Evolutionary conservation across 2,113 vertebrate genomes (phyloP), one percentile per base, ranked within the genome.

Genomic region (Gobiocypris rarus): DNA sequence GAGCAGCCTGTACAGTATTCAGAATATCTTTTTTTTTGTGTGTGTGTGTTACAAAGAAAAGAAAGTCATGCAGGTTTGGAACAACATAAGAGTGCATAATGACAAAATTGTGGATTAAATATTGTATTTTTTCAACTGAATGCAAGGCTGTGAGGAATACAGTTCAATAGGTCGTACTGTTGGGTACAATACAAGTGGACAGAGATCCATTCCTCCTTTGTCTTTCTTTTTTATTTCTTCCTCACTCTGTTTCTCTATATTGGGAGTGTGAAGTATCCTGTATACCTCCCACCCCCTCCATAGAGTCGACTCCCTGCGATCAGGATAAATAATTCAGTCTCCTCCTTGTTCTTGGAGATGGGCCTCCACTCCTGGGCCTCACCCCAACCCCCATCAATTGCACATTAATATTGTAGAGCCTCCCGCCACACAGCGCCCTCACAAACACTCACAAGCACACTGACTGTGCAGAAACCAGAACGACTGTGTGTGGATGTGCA

Each of bases 341-440:
- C 61, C 71, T 76, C 84, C 86, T 73, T 61, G 56, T 84, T 83
- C 80, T 78, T 87, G 81, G 52, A 86, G 84, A 88, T 69, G 70
- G 67, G 77, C 63, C 70, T 83, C 52, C 75, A 15, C 75, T 83
- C 81, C 79, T 69, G 10, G 5, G 45, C 59, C 63, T 15, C 61
- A 38, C 77, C 77, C 80, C 61, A 79, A 43, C 81, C 86, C 63
- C 86, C 81, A 81, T 87, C 86, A 80, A 67, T 87, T 83, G 50
- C 22, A 48, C 86, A 87, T 87, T 87, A 87, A 87, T 87, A 87
- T 87, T 87, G 84, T 84, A 87, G 58, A 85, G 84, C 67, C 84
- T 50, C 50, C 77, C 26, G 58, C 67, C 78, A 71, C 85, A 85
- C 80, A 75, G 74, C 45, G 5, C 78, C 13, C 65, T 14, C 86